Base-by-base conservation (phyloP, 1,140 invertebrate species). In the Megathymus violae region DNA sequence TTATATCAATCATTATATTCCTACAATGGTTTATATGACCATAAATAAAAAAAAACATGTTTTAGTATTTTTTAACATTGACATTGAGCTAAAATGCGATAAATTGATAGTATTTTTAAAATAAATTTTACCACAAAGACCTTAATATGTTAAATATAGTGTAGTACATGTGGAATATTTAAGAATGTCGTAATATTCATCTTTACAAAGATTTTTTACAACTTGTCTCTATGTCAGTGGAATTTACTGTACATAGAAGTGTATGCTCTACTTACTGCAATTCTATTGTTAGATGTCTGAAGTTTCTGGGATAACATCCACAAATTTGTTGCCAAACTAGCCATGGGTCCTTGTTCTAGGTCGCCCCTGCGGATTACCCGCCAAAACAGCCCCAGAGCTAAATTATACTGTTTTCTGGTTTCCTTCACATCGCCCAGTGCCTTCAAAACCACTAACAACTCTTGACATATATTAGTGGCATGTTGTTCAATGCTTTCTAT, bases 401-500 rank as follows among this genome's bases (percentile, higher is more conserved):
- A 81, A 56, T 89, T 83, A 10, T 94, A 93, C 82, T 96, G 95
- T 52, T 94, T 93, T 48, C 93, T 92, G 5, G 91, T 85, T 65
- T 95, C 93, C 13, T 94, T 93, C 0, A 75, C 91, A 9, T 91
- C 80, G 4, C 94, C 93, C 0, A 96, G 78, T 40, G 92, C 76
- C 72, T 96, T 95, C 4, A 98, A 91, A 69, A 96, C 93, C 16
- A 91, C 85, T 3, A 98, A 85, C 47, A 98, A 92, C 86, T 97
- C 95, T 68, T 96, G 94, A 6, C 98, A 86, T 43, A 98, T 88
- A 60, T 95, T 94, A 0, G 94, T 93, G 54, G 95, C 95, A 69
- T 98, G 94, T 74, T 94, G 94, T 71, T 97, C 95, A 0, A 98
- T 92, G 91, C 97, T 96, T 2, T 84, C 85, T 7, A 98, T 90